These are phyloP conservation scores for Tyrannus savana DNA, from an alignment of 2,113 vertebrate species.

Conservation along the genomic window DNA sequence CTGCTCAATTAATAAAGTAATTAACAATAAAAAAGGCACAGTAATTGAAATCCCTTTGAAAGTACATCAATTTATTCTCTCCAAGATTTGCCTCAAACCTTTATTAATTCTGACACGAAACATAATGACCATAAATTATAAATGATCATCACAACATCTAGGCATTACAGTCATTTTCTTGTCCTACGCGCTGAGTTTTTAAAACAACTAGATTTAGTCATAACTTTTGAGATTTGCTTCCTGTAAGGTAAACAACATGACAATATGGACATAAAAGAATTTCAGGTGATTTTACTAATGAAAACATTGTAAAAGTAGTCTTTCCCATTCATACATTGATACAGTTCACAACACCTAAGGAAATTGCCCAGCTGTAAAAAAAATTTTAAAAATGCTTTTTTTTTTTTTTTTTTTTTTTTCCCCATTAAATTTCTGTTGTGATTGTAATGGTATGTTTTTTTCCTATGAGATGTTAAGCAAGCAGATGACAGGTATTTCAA, in stretches of 20 bases:
- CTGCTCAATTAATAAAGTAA: conserved; percentile 71
- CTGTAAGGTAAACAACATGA: background rate
- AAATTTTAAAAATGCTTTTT: no score
- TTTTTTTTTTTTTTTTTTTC: no score
- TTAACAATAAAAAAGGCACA: conserved; percentile 49
- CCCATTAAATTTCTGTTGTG: background rate
- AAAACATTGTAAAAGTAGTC: background rate
- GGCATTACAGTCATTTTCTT: conserved; percentile 1
- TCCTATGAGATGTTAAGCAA: background rate
- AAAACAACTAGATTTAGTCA: background rate
- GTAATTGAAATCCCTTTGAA: conserved; percentile 60
- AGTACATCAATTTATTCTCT: conserved; percentile 63
- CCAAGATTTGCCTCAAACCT: conserved; percentile 51
- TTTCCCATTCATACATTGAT: background rate
- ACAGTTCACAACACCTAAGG: background rate
- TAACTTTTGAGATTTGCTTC: background rate
- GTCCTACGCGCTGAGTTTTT: background rate
- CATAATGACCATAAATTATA: conserved; percentile 57
- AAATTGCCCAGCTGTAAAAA: background rate
- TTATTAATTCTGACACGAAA: conserved; percentile 62
- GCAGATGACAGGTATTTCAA: background rate
- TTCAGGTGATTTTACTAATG: background rate
- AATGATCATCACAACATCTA: conserved; percentile 55
- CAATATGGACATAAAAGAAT: conserved; percentile 2
- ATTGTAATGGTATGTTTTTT: background rate